Conservation (phyloP, 2,113 vertebrate genomes). For the Chinchilla lanigera region DNA sequence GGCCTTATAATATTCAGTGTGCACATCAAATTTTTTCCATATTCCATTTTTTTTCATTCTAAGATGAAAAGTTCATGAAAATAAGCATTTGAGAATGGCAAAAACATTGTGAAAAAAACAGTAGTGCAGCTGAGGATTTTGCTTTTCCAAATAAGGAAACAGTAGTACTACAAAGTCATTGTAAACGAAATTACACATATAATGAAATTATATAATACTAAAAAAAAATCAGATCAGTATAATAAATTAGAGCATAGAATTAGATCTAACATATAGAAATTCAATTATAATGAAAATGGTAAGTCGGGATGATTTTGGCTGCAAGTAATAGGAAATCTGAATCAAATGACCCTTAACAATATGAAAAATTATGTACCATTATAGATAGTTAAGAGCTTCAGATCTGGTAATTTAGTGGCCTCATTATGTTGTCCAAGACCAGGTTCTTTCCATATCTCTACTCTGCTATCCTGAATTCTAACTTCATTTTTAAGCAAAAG, state of each 20-base stretch:
- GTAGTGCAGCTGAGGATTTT: neutral
- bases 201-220: neutral
- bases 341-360: neutral
- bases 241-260: neutral
- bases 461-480: neutral
- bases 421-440: neutral
- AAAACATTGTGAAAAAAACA: conserved; percentile 28
- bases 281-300: neutral
- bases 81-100: conserved; percentile 54
- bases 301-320: neutral
- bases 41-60: conserved; percentile 37
- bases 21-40: conserved; percentile 56
- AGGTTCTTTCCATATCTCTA: neutral
- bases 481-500: neutral
- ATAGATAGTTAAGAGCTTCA: neutral
- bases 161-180: neutral
- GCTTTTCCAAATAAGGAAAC: conserved; percentile 34
- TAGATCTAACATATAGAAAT: neutral
- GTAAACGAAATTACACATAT: neutral
- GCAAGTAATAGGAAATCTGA: neutral
- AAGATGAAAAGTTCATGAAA: conserved; percentile 52
- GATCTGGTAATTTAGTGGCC: conserved; percentile 11
- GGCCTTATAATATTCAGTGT: neutral
- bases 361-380: neutral
- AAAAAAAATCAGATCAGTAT: neutral